Base-by-base conservation (phyloP, 2,888 invertebrate genomes). In the Cheilosia impressa region DNA sequence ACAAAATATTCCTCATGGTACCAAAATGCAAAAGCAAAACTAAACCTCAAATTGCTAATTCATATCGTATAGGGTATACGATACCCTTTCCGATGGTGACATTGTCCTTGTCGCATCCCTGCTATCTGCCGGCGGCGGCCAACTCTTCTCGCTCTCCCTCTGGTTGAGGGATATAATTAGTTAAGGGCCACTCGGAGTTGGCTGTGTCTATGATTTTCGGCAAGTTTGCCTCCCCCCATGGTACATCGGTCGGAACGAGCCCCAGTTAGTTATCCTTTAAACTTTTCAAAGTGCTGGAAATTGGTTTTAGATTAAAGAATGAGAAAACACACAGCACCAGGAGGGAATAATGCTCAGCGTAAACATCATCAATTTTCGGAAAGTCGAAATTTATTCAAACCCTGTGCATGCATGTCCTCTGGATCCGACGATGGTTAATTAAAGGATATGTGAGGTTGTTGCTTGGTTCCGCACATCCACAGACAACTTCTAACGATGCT, bases 11-110 rank as follows among this genome's bases (percentile, higher is more conserved):
- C 75, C 80, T 80, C 47, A 73, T 83, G 72, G 83, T 66, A 10
- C 58, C 53, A 38, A 57, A 77, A 68, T 38, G 69, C 63, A 71
- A 80, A 62, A 84, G 58, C 75, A 75, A 80, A 84, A 71, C 69
- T 65, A 84, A 27, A 84, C 84, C 84, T 80, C 69, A 84, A 84
- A 84, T 84, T 80, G 84, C 84, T 84, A 84, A 84, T 84, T 84
- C 84, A 84, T 84, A 84, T 75, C 71, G 38, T 71, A 45, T 9
- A 31, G 31, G 31, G 31, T 31, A 2, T 31, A 31, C 9, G 31
- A 9, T 57, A 75, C 73, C 83, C 79, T 43, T 63, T 68, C 66
- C 58, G 58, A 52, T 34, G 53, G 71, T 57, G 80, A 75, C 63
- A 68, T 55, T 57, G 62, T 65, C n/a, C 58, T 76, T 27, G 53